A percentile compares a stretch with the other conserved stretches of the same genome.
phyloP scores from a whole-genome alignment of 2,113 vertebrate genomes.

The Bombycilla garrulus region DNA sequence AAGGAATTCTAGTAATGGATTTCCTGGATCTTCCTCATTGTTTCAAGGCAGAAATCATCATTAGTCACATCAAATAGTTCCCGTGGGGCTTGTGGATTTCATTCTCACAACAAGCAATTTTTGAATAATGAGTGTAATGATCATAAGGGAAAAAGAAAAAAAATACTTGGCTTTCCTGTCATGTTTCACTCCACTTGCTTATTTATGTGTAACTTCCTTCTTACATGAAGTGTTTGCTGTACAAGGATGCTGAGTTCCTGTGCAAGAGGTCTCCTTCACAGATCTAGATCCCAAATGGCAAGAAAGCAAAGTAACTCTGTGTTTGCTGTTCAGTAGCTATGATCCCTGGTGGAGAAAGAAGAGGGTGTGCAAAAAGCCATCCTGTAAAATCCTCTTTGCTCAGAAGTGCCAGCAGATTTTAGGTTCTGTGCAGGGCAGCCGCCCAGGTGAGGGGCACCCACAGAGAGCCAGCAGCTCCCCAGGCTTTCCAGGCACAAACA shows the following conservation, averaged over 20 bases:
- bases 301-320: background rate
- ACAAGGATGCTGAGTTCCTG: background rate
- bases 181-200: background rate
- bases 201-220: background rate
- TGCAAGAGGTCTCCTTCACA: background rate
- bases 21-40: background rate
- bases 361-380: background rate
- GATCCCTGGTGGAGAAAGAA: background rate
- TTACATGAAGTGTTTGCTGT: background rate
- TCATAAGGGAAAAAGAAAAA: background rate
- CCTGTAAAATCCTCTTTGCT: background rate
- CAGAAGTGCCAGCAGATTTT: background rate
- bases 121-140: background rate
- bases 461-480: background rate
- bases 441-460: background rate
- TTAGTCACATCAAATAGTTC: background rate
- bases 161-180: background rate
- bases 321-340: background rate
- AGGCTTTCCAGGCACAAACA: background rate
- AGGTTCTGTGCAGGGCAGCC: background rate
- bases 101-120: background rate
- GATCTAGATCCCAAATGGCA: background rate
- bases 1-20: background rate
- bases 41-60: background rate
- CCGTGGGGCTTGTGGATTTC: background rate